Percentiles rank a stretch among this genome's conserved stretches.
phyloP scores from a whole-genome alignment of 2,888 invertebrate genomes.

The Zonitis immaculata region DNA sequence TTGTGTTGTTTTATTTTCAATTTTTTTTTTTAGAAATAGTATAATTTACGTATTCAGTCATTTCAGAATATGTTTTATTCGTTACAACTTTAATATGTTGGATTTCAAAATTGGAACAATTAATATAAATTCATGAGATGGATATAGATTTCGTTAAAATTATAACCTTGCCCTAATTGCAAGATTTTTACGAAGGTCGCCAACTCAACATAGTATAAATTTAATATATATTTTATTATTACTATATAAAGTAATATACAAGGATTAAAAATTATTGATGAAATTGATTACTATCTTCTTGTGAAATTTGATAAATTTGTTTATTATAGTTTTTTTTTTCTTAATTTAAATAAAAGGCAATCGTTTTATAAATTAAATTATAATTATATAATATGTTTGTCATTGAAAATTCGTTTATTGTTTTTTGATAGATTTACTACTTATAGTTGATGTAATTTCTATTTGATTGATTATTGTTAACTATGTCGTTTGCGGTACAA shows the following conservation, averaged over 20 bases:
- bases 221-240: not conserved
- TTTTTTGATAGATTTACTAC: not conserved
- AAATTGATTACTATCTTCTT: not conserved
- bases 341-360: not conserved
- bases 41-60: too few relatives aligned
- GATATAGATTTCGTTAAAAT: not conserved
- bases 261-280: not conserved
- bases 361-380: not conserved
- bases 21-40: too few relatives aligned
- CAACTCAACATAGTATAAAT: slow-evolving; percentile 6
- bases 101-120: too few relatives aligned
- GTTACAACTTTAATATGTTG: too few relatives aligned
- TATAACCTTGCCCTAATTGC: slow-evolving; percentile 30
- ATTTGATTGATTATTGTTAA: slow-evolving; percentile 53
- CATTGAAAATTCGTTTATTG: not conserved
- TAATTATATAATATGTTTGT: not conserved
- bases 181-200: slow-evolving; percentile 25
- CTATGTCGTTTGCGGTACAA: slow-evolving; percentile 60
- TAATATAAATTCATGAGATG: too few relatives aligned
- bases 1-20: too few relatives aligned
- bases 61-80: too few relatives aligned
- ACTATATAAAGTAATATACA: not conserved
- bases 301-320: not conserved
- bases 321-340: too few relatives aligned
- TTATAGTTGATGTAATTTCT: not conserved